A percentile compares a stretch with the other conserved stretches of the same genome.
Conservation (phyloP, 2,888 invertebrate species). For the Salpingus planirostris region DNA sequence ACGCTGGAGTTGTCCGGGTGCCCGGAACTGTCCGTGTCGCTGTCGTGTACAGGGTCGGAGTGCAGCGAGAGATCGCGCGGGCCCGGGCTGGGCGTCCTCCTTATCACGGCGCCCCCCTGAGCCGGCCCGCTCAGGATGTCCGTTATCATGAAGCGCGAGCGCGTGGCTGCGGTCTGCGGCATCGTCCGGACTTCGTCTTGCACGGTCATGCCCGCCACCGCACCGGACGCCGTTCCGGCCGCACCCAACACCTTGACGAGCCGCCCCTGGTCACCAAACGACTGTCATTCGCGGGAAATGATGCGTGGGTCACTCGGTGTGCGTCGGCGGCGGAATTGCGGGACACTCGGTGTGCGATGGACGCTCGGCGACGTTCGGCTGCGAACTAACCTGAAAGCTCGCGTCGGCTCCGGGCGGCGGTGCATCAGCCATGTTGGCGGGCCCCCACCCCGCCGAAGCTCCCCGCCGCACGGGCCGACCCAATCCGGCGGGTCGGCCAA, state of each 20-base stretch:
- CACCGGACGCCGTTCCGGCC: slow-evolving; percentile 35
- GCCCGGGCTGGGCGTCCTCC: slow-evolving; percentile 46
- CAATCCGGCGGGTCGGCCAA: slow-evolving; percentile 25
- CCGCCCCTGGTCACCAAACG: too few species aligned
- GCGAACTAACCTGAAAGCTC: slow-evolving; percentile 36
- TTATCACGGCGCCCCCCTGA: slow-evolving; percentile 44
- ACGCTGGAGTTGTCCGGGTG: slow-evolving; percentile 48
- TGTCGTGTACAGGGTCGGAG: slow-evolving; percentile 41
- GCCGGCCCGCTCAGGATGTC: slow-evolving; percentile 66
- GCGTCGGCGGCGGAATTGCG: too few species aligned
- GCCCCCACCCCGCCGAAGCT: slow-evolving; percentile 25
- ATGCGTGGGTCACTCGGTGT: background rate
- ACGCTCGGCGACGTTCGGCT: slow-evolving; percentile 31
- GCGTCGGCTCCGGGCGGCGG: slow-evolving; percentile 29
- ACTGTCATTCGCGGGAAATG: background rate
- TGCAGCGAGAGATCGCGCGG: slow-evolving; percentile 49
- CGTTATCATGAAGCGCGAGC: slow-evolving; percentile 81
- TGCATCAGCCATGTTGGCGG: slow-evolving; percentile 43
- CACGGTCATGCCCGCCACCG: slow-evolving; percentile 44
- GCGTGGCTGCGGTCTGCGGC: slow-evolving; percentile 46
- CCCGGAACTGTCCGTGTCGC: slow-evolving; percentile 47
- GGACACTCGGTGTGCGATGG: slow-evolving; percentile 6
- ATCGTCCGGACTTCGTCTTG: slow-evolving; percentile 42
- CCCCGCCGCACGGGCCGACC: slow-evolving; percentile 22
- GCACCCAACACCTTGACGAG: slow-evolving; percentile 39